Evolutionary conservation across 2,113 vertebrate genomes (phyloP).

Genomic region (Anoura caudifer): DNA sequence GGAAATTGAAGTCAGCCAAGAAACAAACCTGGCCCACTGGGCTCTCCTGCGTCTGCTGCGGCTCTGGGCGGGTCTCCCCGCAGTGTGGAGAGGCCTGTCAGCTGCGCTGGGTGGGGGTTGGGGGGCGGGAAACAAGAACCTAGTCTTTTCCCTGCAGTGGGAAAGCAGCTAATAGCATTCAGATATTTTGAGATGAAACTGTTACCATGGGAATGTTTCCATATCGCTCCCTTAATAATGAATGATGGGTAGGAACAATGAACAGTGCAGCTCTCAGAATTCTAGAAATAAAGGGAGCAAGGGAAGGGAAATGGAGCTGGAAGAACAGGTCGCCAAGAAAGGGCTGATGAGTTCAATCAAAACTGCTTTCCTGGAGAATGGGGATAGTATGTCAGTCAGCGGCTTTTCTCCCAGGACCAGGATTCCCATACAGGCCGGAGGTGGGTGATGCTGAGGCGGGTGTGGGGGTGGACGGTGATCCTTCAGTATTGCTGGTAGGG

Average conservation of each 20-base stretch:
- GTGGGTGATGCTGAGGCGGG: neutral
- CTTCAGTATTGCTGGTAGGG: neutral
- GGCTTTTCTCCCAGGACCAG: neutral
- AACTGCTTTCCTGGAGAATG: neutral
- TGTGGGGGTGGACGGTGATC: neutral
- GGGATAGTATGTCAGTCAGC: neutral
- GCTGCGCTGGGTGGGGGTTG: neutral
- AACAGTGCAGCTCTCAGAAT: conserved; percentile 51
- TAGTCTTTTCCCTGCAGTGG: conserved; percentile 53
- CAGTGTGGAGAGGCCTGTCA: conserved; percentile 25
- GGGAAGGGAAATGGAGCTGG: conserved; percentile 36
- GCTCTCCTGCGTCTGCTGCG: neutral
- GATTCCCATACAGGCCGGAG: neutral
- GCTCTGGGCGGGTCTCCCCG: neutral
- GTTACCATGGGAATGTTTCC: conserved; percentile 75
- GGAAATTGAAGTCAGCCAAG: neutral
- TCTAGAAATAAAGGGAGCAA: conserved; percentile 58
- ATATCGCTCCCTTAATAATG: conserved; percentile 68
- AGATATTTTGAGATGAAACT: conserved; percentile 74
- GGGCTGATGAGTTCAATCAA: neutral
- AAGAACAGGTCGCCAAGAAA: neutral
- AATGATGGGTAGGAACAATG: conserved; percentile 67
- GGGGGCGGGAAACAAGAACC: neutral
- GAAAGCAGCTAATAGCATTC: conserved; percentile 65
- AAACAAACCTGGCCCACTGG: neutral